These are phyloP conservation scores for Myotis brandtii DNA, from an alignment of 2,113 vertebrate species.

Conservation along the genomic window DNA sequence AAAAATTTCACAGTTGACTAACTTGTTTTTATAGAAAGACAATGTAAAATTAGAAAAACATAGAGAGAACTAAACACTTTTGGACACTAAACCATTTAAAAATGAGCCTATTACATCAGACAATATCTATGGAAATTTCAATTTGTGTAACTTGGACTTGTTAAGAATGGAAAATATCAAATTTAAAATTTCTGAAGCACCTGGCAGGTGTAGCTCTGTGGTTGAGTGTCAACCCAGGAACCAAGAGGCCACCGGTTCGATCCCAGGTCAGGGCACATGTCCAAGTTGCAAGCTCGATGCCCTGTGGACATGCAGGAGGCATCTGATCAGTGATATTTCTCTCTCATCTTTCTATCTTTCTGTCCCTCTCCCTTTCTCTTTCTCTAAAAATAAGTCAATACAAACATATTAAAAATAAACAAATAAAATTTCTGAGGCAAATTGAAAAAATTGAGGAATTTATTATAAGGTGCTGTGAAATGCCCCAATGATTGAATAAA, in stretches of 20 bases:
- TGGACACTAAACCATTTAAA: background rate
- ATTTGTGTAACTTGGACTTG: background rate
- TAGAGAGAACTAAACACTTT: background rate
- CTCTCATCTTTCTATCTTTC: too few relatives aligned
- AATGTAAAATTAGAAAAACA: background rate
- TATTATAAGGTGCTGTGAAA: background rate
- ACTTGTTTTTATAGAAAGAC: background rate
- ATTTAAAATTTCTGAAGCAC: background rate
- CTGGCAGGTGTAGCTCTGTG: too few relatives aligned
- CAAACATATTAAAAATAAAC: too few relatives aligned
- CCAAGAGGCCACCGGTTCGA: too few relatives aligned
- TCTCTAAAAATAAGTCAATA: too few relatives aligned
- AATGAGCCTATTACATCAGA: background rate
- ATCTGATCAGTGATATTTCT: too few relatives aligned
- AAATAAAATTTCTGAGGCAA: background rate
- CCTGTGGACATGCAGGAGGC: too few relatives aligned
- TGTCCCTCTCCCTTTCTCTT: too few relatives aligned
- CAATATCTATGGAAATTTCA: background rate
- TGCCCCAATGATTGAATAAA: background rate
- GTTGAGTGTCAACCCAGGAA: too few relatives aligned
- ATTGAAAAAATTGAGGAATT: background rate
- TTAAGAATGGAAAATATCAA: background rate
- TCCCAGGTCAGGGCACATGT: too few relatives aligned
- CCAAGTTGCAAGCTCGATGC: too few relatives aligned
- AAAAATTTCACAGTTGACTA: background rate